phyloP scores from a whole-genome alignment of 1,140 invertebrate genomes.

The Drosophila cardini region DNA sequence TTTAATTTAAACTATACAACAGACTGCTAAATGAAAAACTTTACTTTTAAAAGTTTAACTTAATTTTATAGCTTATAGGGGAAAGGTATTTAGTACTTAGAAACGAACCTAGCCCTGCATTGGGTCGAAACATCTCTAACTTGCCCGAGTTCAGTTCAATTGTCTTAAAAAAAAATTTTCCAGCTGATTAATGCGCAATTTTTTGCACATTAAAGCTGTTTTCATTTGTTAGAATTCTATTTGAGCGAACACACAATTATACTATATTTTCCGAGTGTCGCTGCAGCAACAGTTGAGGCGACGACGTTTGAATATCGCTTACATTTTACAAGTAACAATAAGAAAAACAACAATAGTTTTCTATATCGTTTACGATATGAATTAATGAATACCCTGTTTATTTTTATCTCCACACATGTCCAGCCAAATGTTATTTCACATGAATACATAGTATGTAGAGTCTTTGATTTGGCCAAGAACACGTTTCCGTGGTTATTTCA shows the following conservation, averaged over 20 bases:
- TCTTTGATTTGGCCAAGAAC: slow-evolving; percentile 25
- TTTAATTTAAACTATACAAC: no score
- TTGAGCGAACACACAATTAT: not conserved
- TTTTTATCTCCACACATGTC: not conserved
- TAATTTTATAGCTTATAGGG: no score
- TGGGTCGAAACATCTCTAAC: not conserved
- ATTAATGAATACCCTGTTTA: slow-evolving; percentile 13
- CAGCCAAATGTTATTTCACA: not conserved
- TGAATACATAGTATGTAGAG: not conserved
- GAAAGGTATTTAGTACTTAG: not conserved
- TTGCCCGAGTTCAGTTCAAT: not conserved
- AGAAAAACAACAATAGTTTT: slow-evolving; percentile 8
- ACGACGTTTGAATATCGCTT: no score
- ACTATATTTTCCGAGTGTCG: not conserved
- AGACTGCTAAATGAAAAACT: no score
- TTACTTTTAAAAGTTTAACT: no score
- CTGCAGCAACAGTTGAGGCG: slow-evolving; percentile 10
- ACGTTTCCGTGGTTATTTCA: slow-evolving; percentile 15
- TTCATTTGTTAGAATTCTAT: not conserved
- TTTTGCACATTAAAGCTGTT: slow-evolving; percentile 6
- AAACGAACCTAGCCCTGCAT: not conserved
- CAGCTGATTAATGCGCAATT: slow-evolving; percentile 24
- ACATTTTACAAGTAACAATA: not conserved
- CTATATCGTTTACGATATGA: slow-evolving; percentile 12
- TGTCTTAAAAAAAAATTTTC: slow-evolving; percentile 3